phyloP scores from a whole-genome alignment of 2,888 invertebrate species.

The Chrysolina haemoptera region DNA sequence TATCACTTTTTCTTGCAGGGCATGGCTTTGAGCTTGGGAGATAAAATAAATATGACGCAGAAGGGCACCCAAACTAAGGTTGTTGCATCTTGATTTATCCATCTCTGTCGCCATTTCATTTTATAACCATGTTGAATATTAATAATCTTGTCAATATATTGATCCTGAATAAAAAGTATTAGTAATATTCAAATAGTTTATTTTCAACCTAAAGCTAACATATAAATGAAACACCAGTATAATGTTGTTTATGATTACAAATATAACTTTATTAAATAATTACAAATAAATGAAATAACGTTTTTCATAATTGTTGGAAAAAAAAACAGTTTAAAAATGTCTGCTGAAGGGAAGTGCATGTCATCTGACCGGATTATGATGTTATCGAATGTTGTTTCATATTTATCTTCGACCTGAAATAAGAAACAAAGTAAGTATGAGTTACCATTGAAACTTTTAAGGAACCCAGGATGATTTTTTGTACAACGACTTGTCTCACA shows the following conservation, averaged over 20 bases:
- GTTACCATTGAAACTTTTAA: background rate
- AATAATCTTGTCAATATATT: constrained; percentile 2
- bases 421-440: constrained; percentile 29
- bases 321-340: constrained; percentile 55
- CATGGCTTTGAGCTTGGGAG: constrained; percentile 98
- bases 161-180: constrained; percentile 9
- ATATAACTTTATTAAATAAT: constrained; percentile 65
- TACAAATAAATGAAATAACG: constrained; percentile 57
- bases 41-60: constrained; percentile 96
- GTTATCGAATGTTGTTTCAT: constrained; percentile 47
- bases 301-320: constrained; percentile 54
- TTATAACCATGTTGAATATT: constrained; percentile 12
- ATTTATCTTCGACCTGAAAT: constrained; percentile 43
- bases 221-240: constrained; percentile 52
- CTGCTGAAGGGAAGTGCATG: constrained; percentile 37
- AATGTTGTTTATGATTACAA: constrained; percentile 61
- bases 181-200: constrained; percentile 44
- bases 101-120: constrained; percentile 6
- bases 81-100: constrained; percentile 61
- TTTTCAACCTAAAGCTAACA: constrained; percentile 50
- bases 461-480: too few species aligned
- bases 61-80: constrained; percentile 75
- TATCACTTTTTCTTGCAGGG: constrained; percentile 77
- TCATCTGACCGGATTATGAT: constrained; percentile 48
- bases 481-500: too few species aligned